Evolutionary conservation across 2,797 vertebrate species (phyloP), one percentile per base, ranked within the genome.

Genomic region (Bradypodion ventrale): DNA sequence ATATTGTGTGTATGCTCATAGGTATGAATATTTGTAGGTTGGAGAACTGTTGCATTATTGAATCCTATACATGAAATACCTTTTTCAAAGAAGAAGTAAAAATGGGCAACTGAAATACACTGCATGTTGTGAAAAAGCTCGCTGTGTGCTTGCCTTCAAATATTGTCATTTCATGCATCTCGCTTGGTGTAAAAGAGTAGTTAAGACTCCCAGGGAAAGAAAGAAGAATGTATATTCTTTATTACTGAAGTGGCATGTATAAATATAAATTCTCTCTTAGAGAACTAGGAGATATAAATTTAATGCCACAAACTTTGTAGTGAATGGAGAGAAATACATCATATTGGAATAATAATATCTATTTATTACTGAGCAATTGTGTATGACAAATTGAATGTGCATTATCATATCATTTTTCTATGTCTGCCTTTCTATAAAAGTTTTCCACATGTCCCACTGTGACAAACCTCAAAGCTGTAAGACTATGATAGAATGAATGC

Each of bases 221-320:
- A 8, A 68, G 37, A 44, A 72, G 60, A 21, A 40, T n/a, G 5
- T 60, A 37, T 49, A 37, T 59, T 13, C 40, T 59, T 35, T 80
- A 52, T 72, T 59, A 16, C 8, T 29, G 13, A 75, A 40, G 8
- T 68, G 62, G 16, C 42, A 49, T 80, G 25, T 52, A 75, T 75
- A 81, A 80, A 78, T 68, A 40, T 66, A 62, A 46, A 79, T 83
- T 69, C 29, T 62, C 56, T 87, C 70, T 8, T 69, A 25, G 52
- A 75, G 59, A 72, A 27, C 59, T 81, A 40, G 69, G 13, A 76
- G 46, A n/a, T 56, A 52, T 69, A 68, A 78, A 60, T 79, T 60
- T 56, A 59, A 49, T 40, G 79, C 16, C 49, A 16, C 37, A 75
- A 75, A 69, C 63, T 69, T 69, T 63, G 16, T 42, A 32, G n/a